phyloP scores from a whole-genome alignment of 2,888 invertebrate genomes.

The Macaria liturata region DNA sequence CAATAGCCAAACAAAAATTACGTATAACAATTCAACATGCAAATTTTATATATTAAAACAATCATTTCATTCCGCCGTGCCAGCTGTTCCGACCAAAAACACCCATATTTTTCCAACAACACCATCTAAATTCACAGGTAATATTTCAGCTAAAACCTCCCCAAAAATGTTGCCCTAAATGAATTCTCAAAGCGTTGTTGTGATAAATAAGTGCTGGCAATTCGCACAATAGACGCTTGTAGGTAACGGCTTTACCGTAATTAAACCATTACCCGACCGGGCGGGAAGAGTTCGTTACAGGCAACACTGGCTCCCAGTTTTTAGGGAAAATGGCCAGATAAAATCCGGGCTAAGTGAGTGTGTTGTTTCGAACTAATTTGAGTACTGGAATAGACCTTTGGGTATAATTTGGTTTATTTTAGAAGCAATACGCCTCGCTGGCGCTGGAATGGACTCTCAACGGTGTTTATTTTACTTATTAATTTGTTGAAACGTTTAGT shows the following conservation, averaged over 20 bases:
- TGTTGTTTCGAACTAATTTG: neutral
- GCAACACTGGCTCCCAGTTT: conserved; percentile 12
- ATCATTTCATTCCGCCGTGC: neutral
- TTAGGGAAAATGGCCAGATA: conserved; percentile 6
- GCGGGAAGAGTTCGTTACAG: conserved; percentile 13
- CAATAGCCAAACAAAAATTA: no score
- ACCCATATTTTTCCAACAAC: conserved; percentile 2
- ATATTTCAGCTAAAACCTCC: conserved; percentile 12
- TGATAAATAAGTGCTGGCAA: conserved; percentile 26
- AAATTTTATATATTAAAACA: no score
- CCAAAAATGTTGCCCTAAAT: conserved; percentile 22
- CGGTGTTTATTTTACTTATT: no score
- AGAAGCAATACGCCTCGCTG: no score
- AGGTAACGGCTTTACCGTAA: conserved; percentile 24
- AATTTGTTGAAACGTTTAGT: no score
- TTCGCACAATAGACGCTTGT: conserved; percentile 25
- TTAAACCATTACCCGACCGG: conserved; percentile 29
- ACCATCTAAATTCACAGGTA: conserved; percentile 2
- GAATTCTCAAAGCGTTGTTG: conserved; percentile 23
- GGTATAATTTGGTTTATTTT: no score
- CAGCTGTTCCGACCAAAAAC: conserved; percentile 8
- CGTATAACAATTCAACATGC: no score
- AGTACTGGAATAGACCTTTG: no score
- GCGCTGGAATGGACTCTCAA: no score
- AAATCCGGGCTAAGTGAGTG: conserved; percentile 1